Evolutionary conservation across 2,113 vertebrate species (phyloP), one percentile per base, ranked within the genome.

Genomic region (Festucalex cinctus): DNA sequence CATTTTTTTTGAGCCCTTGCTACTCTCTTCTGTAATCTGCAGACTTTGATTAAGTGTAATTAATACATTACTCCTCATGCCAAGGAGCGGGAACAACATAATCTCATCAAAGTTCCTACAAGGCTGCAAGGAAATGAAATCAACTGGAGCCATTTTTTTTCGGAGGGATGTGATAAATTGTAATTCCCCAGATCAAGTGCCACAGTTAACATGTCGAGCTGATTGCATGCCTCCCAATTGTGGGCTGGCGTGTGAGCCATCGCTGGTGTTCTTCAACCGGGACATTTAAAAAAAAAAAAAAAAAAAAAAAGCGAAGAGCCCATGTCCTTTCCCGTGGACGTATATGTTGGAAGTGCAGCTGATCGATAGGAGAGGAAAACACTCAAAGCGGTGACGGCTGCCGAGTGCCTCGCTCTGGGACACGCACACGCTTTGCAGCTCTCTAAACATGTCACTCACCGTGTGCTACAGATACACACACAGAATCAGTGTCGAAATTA

Each of bases 1-100:
- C 68, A 51, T 59, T 74, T 78, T n/a, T 51, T 74, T 54, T 70
- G 66, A 32, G 28, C 28, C 77, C 65, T 65, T 65, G 77, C 43
- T 63, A 66, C 66, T 36, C 71, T 75, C 70, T 57, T 67, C 62
- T 71, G 68, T 80, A 79, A 85, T 85, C 81, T 81, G 75, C 71
- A 80, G 69, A 67, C 75, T 80, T 84, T 80, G 75, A 85, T 88
- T 78, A 83, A 71, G 32, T 81, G 44, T 82, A 83, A 88, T 86
- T 87, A 88, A 85, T 85, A 83, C 68, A 70, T 75, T 57, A 80
- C 66, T 79, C 69, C 70, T 80, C 62, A 64, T 68, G 79, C 79
- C 75, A 83, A 83, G 71, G 56, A 69, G 74, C 80, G 81, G 72
- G 58, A 68, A 73, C 65, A 65, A 62, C 67, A 74, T 82, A 68